These are phyloP conservation scores for Gymnarchus niloticus DNA, from an alignment of 2,113 vertebrate genomes.

Conservation along the genomic window DNA sequence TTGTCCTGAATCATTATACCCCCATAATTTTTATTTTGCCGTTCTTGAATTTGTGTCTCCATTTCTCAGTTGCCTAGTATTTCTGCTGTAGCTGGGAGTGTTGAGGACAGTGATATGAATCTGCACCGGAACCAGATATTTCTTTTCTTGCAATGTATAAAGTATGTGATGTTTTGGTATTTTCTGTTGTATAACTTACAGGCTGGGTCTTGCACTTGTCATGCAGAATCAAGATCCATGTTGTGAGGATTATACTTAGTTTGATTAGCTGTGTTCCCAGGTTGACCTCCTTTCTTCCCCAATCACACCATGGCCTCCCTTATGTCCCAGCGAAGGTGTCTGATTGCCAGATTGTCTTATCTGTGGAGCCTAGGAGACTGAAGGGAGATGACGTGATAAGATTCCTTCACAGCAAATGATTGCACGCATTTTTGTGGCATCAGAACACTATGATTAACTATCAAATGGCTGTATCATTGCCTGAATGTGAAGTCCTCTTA, in stretches of 20 bases:
- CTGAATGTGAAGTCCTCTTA: no score
- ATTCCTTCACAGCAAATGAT: not conserved
- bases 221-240: slow-evolving; percentile 37
- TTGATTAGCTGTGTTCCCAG: slow-evolving; percentile 27
- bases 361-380: slow-evolving; percentile 44
- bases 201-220: slow-evolving; percentile 50
- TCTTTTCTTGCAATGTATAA: not conserved
- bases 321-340: slow-evolving; percentile 5
- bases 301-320: not conserved
- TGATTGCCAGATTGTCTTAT: slow-evolving; percentile 56
- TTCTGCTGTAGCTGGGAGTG: not conserved
- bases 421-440: slow-evolving; percentile 29
- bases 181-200: slow-evolving; percentile 39
- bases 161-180: not conserved
- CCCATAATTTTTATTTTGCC: no score
- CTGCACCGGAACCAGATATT: not conserved
- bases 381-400: slow-evolving; percentile 45
- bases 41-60: not conserved
- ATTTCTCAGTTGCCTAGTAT: not conserved
- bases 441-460: not conserved
- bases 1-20: no score
- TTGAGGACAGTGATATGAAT: not conserved
- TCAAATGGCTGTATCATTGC: not conserved
- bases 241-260: slow-evolving; percentile 26
- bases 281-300: not conserved